phyloP scores from a whole-genome alignment of 2,888 invertebrate genomes.

The Lydus trimaculatus region DNA sequence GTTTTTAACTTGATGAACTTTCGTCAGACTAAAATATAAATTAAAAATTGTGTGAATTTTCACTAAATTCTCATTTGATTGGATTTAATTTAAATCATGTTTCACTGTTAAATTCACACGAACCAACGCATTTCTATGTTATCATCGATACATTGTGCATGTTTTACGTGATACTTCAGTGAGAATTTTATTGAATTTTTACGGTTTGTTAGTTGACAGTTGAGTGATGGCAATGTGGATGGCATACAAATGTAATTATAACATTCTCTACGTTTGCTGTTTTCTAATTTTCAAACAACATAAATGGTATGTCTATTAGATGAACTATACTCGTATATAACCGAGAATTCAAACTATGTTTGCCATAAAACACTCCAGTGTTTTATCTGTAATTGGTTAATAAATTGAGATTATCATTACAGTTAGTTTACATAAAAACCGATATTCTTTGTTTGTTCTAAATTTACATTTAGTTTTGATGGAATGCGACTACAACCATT shows the following conservation, averaged over 20 bases:
- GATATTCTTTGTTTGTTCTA: background rate
- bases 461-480: background rate
- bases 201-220: conserved; percentile 25
- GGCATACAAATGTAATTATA: conserved; percentile 27
- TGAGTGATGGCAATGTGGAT: conserved; percentile 9
- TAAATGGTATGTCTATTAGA: too few species aligned
- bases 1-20: too few species aligned
- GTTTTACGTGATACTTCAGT: background rate
- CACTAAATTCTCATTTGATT: too few species aligned
- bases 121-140: background rate
- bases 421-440: background rate
- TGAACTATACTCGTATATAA: too few species aligned
- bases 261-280: conserved; percentile 12
- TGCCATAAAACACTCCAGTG: too few species aligned
- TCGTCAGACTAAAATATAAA: too few species aligned
- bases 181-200: conserved; percentile 20
- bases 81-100: too few species aligned
- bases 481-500: background rate
- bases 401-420: background rate
- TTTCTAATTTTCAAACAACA: conserved; percentile 14
- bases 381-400: background rate
- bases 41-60: too few species aligned
- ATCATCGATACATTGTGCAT: background rate
- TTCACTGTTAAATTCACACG: too few species aligned
- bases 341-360: too few species aligned